Percentiles rank a stretch among this genome's conserved stretches.
phyloP scores from a whole-genome alignment of 2,888 invertebrate species.

The Stenichneumon culpator region DNA sequence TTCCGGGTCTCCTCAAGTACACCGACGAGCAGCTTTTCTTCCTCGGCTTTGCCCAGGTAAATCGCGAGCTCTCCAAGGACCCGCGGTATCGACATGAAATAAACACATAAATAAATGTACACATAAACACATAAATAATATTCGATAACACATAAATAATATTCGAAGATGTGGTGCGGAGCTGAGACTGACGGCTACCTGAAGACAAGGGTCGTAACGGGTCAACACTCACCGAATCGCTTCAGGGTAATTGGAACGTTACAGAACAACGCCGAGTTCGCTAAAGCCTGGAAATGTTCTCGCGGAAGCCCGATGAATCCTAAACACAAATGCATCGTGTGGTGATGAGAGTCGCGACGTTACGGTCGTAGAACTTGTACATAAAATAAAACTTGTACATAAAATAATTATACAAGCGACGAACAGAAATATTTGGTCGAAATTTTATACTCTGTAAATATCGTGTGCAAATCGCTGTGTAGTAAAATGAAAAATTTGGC shows the following conservation, averaged over 20 bases:
- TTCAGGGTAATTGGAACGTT: constrained; percentile 90
- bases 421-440: constrained; percentile 59
- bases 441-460: constrained; percentile 75
- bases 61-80: not conserved
- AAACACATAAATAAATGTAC: not conserved
- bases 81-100: not conserved
- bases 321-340: constrained; percentile 89
- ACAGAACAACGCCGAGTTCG: constrained; percentile 90
- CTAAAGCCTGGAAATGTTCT: constrained; percentile 89
- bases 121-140: too few species aligned
- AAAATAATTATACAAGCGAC: constrained; percentile 71
- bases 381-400: constrained; percentile 73
- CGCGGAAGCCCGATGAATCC: constrained; percentile 90
- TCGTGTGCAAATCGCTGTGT: constrained; percentile 64
- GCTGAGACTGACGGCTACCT: constrained; percentile 91
- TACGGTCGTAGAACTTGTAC: constrained; percentile 64
- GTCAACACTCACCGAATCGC: constrained; percentile 90
- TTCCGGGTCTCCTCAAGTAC: constrained; percentile 90
- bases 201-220: constrained; percentile 89
- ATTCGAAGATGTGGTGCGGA: constrained; percentile 92
- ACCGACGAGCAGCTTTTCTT: constrained; percentile 92
- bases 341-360: constrained; percentile 84
- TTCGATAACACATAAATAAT: constrained; percentile 71
- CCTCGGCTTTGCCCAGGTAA: constrained; percentile 92
- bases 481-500: constrained; percentile 65